Evolutionary conservation across 1,140 invertebrate species (phyloP).

Genomic region (Drosophila paulistorum): DNA sequence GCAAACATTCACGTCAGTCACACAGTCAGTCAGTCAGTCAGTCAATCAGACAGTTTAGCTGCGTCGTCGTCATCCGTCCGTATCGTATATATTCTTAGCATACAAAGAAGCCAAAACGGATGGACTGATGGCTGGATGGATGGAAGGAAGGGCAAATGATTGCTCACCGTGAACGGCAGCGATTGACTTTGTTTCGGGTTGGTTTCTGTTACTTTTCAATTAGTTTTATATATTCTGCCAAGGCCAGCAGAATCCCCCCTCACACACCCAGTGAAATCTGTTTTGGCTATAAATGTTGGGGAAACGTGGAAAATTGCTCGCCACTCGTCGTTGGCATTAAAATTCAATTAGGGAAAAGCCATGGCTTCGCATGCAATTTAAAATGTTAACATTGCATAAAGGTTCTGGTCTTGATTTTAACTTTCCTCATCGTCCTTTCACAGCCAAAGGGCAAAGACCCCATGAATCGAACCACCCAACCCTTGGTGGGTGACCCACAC

Average conservation of each 20-base stretch:
- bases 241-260: constrained; percentile 41
- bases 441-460: neutral
- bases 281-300: constrained; percentile 28
- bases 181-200: constrained; percentile 36
- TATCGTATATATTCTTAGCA: constrained; percentile 39
- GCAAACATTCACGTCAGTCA: constrained; percentile 46
- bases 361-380: constrained; percentile 29
- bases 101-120: constrained; percentile 47
- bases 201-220: constrained; percentile 48
- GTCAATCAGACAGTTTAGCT: neutral
- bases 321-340: constrained; percentile 49
- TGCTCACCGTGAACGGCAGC: constrained; percentile 3
- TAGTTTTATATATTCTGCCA: constrained; percentile 39
- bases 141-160: constrained; percentile 2
- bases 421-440: neutral
- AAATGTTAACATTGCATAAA: constrained; percentile 9
- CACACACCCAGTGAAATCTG: constrained; percentile 28
- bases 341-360: constrained; percentile 70
- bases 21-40: neutral
- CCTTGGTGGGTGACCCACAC: neutral
- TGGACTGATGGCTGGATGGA: constrained; percentile 18
- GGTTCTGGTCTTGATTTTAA: constrained; percentile 1
- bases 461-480: neutral
- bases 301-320: constrained; percentile 8
- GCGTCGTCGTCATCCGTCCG: constrained; percentile 8